phyloP scores from a whole-genome alignment of 2,888 invertebrate species.

The Villa cingulata region DNA sequence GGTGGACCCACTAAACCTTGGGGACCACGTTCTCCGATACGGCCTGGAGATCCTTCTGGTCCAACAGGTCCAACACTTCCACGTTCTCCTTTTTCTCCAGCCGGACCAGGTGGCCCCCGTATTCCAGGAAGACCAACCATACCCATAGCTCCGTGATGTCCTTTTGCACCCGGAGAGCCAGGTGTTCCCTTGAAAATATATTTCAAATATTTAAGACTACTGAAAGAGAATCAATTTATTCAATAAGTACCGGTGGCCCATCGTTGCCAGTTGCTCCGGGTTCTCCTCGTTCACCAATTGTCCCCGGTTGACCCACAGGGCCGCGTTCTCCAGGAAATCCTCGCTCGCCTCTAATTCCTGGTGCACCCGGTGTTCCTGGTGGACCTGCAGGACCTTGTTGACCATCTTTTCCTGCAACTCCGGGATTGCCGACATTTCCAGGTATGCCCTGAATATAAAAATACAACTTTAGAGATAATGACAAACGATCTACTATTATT shows the following conservation, averaged over 20 bases:
- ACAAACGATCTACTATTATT: not conserved
- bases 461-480: not conserved
- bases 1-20: slow-evolving; percentile 60
- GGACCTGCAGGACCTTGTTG: slow-evolving; percentile 57
- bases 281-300: slow-evolving; percentile 39
- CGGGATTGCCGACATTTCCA: slow-evolving; percentile 57
- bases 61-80: slow-evolving; percentile 53
- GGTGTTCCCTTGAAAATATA: slow-evolving; percentile 20
- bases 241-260: slow-evolving; percentile 42
- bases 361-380: slow-evolving; percentile 44
- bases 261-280: slow-evolving; percentile 40
- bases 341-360: slow-evolving; percentile 49
- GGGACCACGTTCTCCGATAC: slow-evolving; percentile 61
- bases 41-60: slow-evolving; percentile 56
- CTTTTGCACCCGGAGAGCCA: slow-evolving; percentile 48
- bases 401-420: slow-evolving; percentile 68
- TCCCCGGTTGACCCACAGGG: slow-evolving; percentile 44
- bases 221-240: no score
- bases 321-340: slow-evolving; percentile 69
- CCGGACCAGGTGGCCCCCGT: slow-evolving; percentile 49
- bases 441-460: slow-evolving; percentile 59
- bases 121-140: slow-evolving; percentile 40
- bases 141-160: slow-evolving; percentile 47
- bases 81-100: slow-evolving; percentile 50
- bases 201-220: not conserved